Conservation (phyloP, 2,113 vertebrate species). For the Brachionichthys hirsutus region DNA sequence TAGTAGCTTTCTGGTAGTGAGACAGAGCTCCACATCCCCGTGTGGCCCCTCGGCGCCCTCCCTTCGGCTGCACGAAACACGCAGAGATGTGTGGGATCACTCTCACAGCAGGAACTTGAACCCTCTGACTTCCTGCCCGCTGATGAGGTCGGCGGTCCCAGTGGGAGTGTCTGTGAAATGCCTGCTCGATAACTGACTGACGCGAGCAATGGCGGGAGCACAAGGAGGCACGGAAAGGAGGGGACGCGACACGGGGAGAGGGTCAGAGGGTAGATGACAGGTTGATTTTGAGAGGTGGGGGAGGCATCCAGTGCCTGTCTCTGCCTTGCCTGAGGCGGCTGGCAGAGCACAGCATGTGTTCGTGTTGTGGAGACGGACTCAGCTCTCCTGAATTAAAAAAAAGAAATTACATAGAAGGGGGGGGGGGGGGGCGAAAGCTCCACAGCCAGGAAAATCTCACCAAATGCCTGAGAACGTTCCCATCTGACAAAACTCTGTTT, state of each 20-base stretch:
- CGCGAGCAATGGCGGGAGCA: slow-evolving; percentile 28
- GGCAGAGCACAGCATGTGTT: slow-evolving; percentile 57
- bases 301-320: slow-evolving; percentile 38
- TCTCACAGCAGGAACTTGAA: slow-evolving; percentile 78
- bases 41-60: slow-evolving; percentile 25
- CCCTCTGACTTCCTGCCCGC: slow-evolving; percentile 78
- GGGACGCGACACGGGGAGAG: slow-evolving; percentile 21
- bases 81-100: slow-evolving; percentile 76
- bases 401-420: slow-evolving; percentile 10
- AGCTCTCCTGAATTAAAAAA: slow-evolving; percentile 24
- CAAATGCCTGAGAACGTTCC: slow-evolving; percentile 52
- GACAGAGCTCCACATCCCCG: slow-evolving; percentile 60
- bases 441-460: slow-evolving; percentile 64
- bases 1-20: slow-evolving; percentile 59
- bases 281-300: slow-evolving; percentile 31
- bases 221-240: slow-evolving; percentile 26
- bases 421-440: slow-evolving; percentile 36
- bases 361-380: slow-evolving; percentile 57
- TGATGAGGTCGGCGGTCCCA: slow-evolving; percentile 80
- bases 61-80: slow-evolving; percentile 51
- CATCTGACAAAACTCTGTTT: slow-evolving; percentile 34
- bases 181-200: slow-evolving; percentile 66
- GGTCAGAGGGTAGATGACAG: slow-evolving; percentile 47
- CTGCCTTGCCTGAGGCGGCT: slow-evolving; percentile 42
- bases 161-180: slow-evolving; percentile 77